Percentiles rank a stretch among this genome's conserved stretches.
Evolutionary conservation across 2,797 vertebrate genomes (phyloP).

Genomic region (Heterohyrax brucei): DNA sequence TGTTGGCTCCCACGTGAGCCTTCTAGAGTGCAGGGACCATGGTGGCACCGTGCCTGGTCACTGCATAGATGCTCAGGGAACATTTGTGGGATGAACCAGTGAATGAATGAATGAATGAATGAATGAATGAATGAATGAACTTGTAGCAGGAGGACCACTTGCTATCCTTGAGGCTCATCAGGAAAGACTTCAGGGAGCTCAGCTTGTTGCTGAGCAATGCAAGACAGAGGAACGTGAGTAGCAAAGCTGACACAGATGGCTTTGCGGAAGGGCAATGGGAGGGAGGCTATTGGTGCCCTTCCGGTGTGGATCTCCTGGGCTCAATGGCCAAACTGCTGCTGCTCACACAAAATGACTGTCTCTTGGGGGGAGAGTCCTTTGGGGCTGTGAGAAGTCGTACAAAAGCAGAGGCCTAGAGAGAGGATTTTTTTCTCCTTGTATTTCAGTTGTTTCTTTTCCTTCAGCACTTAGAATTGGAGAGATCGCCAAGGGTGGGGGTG

Average conservation of each 20-base stretch:
- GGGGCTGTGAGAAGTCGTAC: neutral
- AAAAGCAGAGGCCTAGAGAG: conserved; percentile 10
- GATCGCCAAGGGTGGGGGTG: conserved; percentile 73
- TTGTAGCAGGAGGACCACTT: neutral
- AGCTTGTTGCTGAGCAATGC: neutral
- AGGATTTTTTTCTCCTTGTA: neutral
- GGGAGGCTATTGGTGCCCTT: neutral
- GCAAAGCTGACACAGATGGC: neutral
- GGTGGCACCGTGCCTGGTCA: neutral
- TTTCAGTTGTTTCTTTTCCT: conserved; percentile 42
- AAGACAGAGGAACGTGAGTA: neutral
- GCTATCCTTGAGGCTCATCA: neutral
- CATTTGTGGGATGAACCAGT: neutral
- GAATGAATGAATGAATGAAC: neutral
- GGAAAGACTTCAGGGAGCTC: neutral
- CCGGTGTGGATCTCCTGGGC: neutral
- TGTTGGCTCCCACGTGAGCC: neutral
- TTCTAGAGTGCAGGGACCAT: neutral
- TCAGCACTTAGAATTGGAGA: conserved; percentile 49
- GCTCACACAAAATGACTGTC: neutral
- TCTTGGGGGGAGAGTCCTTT: neutral
- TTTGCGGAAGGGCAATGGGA: neutral
- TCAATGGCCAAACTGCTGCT: neutral
- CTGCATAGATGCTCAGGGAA: neutral
- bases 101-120: neutral